Percentiles rank a stretch among this genome's conserved stretches.
Conservation (phyloP, 2,113 vertebrate genomes). For the Anoplopoma fimbria region DNA sequence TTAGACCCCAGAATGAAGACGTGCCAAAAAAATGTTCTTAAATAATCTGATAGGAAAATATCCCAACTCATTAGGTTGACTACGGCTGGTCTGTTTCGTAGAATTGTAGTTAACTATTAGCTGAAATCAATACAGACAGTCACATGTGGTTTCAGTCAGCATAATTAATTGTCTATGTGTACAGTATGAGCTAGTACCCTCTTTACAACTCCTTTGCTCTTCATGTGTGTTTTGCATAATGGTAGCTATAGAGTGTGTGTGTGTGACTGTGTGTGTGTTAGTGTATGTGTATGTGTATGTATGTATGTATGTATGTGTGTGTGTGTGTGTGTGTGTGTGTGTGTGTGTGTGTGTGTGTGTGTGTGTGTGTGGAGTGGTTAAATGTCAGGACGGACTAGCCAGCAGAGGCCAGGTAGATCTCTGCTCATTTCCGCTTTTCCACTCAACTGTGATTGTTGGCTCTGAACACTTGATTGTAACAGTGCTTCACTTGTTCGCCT, state of each 20-base stretch:
- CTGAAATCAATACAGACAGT: neutral
- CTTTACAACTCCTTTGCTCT: neutral
- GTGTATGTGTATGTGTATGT: neutral
- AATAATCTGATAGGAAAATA: neutral
- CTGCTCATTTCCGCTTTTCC: constrained; percentile 28
- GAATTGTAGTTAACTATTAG: neutral
- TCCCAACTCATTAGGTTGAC: neutral
- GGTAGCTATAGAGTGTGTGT: neutral
- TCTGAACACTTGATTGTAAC: constrained; percentile 56
- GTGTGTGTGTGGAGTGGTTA: constrained; percentile 3
- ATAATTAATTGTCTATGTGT: neutral
- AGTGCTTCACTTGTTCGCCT: constrained; percentile 50
- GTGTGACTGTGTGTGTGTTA: neutral
- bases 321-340: neutral
- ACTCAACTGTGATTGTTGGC: constrained; percentile 38
- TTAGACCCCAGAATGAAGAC: neutral
- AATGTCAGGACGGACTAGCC: constrained; percentile 32
- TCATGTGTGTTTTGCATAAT: neutral
- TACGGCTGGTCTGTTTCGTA: neutral
- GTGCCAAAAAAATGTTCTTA: neutral
- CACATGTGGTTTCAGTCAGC: neutral
- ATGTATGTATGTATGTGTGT: neutral
- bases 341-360: neutral
- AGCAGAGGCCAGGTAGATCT: constrained; percentile 26
- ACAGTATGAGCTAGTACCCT: too few species aligned